These are phyloP conservation scores for Fregata magnificens DNA, from an alignment of 2,113 vertebrate species.

Conservation along the genomic window DNA sequence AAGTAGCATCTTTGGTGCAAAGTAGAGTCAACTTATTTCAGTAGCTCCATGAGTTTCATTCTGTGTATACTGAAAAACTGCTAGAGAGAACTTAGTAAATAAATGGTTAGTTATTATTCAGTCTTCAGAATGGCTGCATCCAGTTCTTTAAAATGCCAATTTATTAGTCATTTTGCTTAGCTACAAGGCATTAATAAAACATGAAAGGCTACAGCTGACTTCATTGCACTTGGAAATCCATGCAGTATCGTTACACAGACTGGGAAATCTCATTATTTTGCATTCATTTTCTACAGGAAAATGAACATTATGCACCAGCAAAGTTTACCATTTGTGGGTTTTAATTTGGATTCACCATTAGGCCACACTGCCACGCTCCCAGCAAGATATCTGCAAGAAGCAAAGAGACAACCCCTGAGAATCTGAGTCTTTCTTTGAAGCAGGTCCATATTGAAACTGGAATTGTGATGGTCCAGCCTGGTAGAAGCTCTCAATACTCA, in stretches of 20 bases:
- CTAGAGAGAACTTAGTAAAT: neutral
- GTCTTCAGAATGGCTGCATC: slow-evolving; percentile 19
- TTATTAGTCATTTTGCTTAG: slow-evolving; percentile 58
- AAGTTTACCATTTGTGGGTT: neutral
- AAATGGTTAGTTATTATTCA: slow-evolving; percentile 22
- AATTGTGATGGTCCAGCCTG: neutral
- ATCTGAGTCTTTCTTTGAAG: neutral
- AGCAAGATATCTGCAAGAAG: neutral
- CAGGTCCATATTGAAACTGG: neutral
- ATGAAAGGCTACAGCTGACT: slow-evolving; percentile 31
- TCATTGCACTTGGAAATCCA: slow-evolving; percentile 12
- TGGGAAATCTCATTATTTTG: neutral
- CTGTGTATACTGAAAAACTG: neutral
- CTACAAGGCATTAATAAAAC: slow-evolving; percentile 48
- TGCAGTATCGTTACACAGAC: neutral
- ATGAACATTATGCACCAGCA: neutral
- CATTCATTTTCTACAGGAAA: neutral
- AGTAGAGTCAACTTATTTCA: neutral
- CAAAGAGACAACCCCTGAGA: neutral
- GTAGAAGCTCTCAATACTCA: neutral
- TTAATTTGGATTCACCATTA: neutral
- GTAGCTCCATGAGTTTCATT: neutral
- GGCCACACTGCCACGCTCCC: neutral
- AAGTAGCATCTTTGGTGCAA: neutral
- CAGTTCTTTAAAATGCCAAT: slow-evolving; percentile 15